Evolutionary conservation across 2,888 invertebrate species (phyloP), one percentile per base, ranked within the genome.

Genomic region (Drosophila maculinotata): DNA sequence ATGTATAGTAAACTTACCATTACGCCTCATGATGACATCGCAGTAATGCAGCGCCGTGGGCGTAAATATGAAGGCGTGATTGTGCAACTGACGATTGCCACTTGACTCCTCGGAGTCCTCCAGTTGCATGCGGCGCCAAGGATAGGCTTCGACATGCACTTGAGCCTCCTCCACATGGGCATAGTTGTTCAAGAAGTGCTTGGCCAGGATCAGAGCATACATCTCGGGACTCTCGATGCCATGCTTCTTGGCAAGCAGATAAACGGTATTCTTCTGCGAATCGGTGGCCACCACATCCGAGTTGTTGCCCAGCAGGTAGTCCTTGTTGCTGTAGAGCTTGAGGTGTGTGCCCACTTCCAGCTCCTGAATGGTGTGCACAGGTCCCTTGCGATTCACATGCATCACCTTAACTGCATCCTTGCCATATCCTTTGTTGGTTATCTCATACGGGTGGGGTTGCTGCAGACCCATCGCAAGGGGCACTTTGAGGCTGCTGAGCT

Each of bases 251-350:
- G 96, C 96, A 75, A 96, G 90, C 33, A 96, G 91, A 88, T 96
- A 96, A 31, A 96, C 95, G 1, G 96, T 96, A 88, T 96, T 96
- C 91, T 96, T 96, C 90, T 96, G 96, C 0, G 96, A 95, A 87
- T 96, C 96, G 0, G 96, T 96, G 9, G 96, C 96, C 14, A 96
- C 94, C 64, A 96, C 95, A 86, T 95, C 95, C 48, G 94, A 93
- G 88, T 96, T 96, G 91, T 96, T 75, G 84, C 91, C 95, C 69
- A 93, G 88, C 0, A 95, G 91, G 90, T 95, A 96, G 71, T 96
- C 96, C 71, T 94, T 94, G 86, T 94, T 94, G 2, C 94, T 94
- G 64, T 93, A 93, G 52, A 96, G 91, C 76, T 95, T 94, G 42
- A 96, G 92, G 76, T 95, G 94, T 0, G 95, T 95, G 80, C 93